Conservation (phyloP, 2,888 invertebrate species). For the Monochamus alternatus region DNA sequence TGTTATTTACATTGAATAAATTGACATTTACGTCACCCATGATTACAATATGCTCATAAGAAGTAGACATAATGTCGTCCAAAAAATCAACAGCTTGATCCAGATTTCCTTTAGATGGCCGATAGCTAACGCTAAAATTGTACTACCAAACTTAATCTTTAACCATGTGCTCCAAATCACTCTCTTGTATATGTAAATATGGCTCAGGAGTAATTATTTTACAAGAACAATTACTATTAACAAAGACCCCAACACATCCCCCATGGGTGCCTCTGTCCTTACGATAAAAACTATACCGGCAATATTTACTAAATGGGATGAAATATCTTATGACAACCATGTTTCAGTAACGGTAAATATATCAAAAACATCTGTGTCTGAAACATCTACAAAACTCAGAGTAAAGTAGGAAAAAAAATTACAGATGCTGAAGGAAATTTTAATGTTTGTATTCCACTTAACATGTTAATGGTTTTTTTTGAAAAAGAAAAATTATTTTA, state of each 20-base stretch:
- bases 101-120: slow-evolving; percentile 2
- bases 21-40: slow-evolving; percentile 25
- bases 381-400: background rate
- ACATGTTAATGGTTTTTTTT: too few relatives aligned
- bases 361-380: slow-evolving; percentile 5
- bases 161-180: background rate
- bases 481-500: too few relatives aligned
- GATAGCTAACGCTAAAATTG: slow-evolving; percentile 7
- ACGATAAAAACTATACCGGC: slow-evolving; percentile 7
- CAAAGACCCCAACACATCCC: slow-evolving; percentile 4
- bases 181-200: background rate
- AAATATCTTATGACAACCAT: slow-evolving; percentile 15
- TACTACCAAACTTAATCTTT: background rate
- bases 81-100: slow-evolving; percentile 10
- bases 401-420: too few relatives aligned
- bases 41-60: slow-evolving; percentile 12
- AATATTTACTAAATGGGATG: background rate
- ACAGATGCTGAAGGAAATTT: too few relatives aligned
- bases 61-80: slow-evolving; percentile 12
- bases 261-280: background rate
- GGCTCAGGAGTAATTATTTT: background rate
- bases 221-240: background rate
- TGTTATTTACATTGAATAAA: slow-evolving; percentile 8
- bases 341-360: slow-evolving; percentile 12
- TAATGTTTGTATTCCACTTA: too few relatives aligned